Evolutionary conservation across 64 coral and sea anemone species (phyloP).

Genomic region (Stylophora pistillata): DNA sequence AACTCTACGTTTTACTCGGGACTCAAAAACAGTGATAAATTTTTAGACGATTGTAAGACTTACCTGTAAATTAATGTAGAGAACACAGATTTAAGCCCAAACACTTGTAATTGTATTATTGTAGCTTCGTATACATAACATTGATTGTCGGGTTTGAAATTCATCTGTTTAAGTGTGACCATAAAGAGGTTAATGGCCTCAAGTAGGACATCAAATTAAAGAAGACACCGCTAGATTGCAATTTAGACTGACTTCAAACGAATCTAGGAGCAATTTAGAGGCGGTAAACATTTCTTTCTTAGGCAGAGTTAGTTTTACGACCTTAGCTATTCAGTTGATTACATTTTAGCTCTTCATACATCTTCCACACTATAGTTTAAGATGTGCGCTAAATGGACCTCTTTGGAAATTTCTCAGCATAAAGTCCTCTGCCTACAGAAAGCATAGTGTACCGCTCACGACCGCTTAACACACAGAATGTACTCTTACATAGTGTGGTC

Average conservation of each 20-base stretch:
- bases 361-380: too few relatives aligned
- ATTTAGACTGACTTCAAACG: not conserved
- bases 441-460: too few relatives aligned
- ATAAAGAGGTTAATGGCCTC: not conserved
- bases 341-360: too few relatives aligned
- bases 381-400: too few relatives aligned
- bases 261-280: not conserved
- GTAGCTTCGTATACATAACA: not conserved
- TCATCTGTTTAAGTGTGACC: not conserved
- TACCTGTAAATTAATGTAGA: not conserved
- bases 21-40: not conserved
- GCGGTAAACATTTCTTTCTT: not conserved
- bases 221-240: not conserved
- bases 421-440: too few relatives aligned
- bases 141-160: not conserved
- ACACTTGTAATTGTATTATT: conserved; percentile 8
- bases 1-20: not conserved
- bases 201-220: not conserved
- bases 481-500: too few relatives aligned
- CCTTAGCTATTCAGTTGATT: too few relatives aligned
- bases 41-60: not conserved
- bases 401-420: too few relatives aligned
- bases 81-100: not conserved
- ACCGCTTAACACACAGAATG: too few relatives aligned
- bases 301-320: not conserved